Evolutionary conservation across 2,888 invertebrate genomes (phyloP).

Genomic region (Drosophila lacicola): DNA sequence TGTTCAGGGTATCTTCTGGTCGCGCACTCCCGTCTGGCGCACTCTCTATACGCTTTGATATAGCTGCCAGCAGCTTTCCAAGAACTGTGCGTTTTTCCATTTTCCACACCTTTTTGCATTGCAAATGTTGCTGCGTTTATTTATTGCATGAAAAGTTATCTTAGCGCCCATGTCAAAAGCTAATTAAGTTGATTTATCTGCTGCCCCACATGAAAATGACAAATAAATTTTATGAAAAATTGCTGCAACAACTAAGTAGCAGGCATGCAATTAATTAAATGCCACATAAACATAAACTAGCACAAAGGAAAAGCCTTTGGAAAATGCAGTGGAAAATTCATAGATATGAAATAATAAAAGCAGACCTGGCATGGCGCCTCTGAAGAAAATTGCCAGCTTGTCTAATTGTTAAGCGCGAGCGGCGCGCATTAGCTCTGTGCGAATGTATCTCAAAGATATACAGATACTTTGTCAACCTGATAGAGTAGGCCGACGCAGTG

Average conservation of each 20-base stretch:
- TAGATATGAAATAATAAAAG: slow-evolving; percentile 13
- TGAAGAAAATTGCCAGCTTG: slow-evolving; percentile 42
- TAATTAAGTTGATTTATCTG: slow-evolving; percentile 74
- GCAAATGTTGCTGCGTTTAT: slow-evolving; percentile 53
- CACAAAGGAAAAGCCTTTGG: slow-evolving; percentile 17
- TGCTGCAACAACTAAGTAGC: slow-evolving; percentile 56
- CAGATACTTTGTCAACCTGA: slow-evolving; percentile 46
- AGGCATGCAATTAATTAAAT: slow-evolving; percentile 72
- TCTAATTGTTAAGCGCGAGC: slow-evolving; percentile 77
- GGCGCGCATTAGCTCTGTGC: slow-evolving; percentile 56
- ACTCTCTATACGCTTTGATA: neutral
- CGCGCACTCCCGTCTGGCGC: too few species aligned
- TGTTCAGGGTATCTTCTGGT: too few species aligned
- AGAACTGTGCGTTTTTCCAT: slow-evolving; percentile 17
- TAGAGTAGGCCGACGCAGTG: slow-evolving; percentile 23
- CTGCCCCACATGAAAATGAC: slow-evolving; percentile 69
- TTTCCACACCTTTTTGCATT: slow-evolving; percentile 52
- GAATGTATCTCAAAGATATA: slow-evolving; percentile 49
- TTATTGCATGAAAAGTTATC: slow-evolving; percentile 53
- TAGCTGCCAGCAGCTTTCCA: slow-evolving; percentile 15
- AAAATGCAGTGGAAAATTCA: slow-evolving; percentile 14
- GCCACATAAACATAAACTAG: slow-evolving; percentile 56
- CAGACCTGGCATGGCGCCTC: slow-evolving; percentile 18
- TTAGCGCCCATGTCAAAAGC: slow-evolving; percentile 66
- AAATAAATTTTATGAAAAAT: slow-evolving; percentile 74